phyloP scores from a whole-genome alignment of 35 echinoderm and acorn worm genomes.

The Heliocidaris tuberculata region DNA sequence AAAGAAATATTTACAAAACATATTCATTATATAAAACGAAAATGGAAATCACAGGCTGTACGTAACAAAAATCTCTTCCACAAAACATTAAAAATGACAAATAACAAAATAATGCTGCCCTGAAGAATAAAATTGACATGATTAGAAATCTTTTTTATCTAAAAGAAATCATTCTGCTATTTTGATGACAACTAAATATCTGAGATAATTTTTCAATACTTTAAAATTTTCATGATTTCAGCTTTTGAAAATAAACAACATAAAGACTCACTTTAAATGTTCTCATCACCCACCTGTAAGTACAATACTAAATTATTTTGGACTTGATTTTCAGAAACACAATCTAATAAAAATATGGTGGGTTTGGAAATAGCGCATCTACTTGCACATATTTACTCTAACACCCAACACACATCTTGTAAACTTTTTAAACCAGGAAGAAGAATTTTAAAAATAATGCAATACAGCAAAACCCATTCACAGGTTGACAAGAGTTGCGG shows the following conservation, averaged over 20 bases:
- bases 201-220: neutral
- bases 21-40: neutral
- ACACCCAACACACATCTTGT: neutral
- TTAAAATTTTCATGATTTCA: neutral
- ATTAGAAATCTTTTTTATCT: neutral
- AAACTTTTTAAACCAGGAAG: neutral
- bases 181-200: neutral
- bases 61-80: neutral
- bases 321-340: neutral
- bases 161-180: neutral
- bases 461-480: conserved; percentile 6
- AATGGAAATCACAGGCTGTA: neutral
- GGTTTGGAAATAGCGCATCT: neutral
- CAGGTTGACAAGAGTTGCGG: neutral
- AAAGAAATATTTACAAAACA: conserved; percentile 7
- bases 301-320: neutral
- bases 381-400: neutral
- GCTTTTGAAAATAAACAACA: neutral
- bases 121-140: neutral
- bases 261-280: neutral
- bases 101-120: neutral
- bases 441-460: neutral
- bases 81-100: neutral
- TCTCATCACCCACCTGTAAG: neutral
- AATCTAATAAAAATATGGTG: neutral